These are phyloP conservation scores for Acridotheres tristis DNA, from an alignment of 2,797 vertebrate species.

Conservation along the genomic window DNA sequence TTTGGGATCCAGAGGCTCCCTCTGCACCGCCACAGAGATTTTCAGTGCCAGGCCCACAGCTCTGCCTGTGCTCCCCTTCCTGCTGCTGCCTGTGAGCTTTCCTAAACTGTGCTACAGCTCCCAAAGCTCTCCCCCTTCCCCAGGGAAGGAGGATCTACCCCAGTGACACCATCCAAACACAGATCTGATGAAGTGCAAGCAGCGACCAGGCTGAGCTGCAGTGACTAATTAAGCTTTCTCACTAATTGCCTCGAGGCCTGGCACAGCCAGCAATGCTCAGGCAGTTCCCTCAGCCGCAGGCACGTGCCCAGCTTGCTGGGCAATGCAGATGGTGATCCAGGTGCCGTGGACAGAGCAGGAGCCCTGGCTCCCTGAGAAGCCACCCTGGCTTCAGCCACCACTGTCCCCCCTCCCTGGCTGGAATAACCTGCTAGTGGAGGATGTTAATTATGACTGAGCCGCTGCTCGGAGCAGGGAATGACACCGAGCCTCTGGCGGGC, in stretches of 20 bases:
- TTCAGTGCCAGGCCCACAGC: not conserved
- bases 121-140: not conserved
- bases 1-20: not conserved
- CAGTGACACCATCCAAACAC: not conserved
- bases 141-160: not conserved
- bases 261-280: not conserved
- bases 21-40: not conserved
- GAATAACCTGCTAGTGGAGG: not conserved
- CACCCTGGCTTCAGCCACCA: not conserved
- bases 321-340: not conserved
- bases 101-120: not conserved
- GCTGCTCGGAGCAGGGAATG: not conserved
- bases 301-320: not conserved
- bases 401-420: not conserved
- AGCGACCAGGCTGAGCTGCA: not conserved
- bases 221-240: not conserved
- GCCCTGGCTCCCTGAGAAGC: not conserved
- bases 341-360: not conserved
- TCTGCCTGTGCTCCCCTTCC: not conserved
- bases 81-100: not conserved
- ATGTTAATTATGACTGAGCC: not conserved
- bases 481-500: accelerated
- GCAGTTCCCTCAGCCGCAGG: accelerated
- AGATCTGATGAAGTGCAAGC: not conserved
- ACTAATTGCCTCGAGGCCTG: not conserved